These are phyloP conservation scores for Calycopis cecrops DNA, from an alignment of 1,140 invertebrate genomes.

Conservation along the genomic window DNA sequence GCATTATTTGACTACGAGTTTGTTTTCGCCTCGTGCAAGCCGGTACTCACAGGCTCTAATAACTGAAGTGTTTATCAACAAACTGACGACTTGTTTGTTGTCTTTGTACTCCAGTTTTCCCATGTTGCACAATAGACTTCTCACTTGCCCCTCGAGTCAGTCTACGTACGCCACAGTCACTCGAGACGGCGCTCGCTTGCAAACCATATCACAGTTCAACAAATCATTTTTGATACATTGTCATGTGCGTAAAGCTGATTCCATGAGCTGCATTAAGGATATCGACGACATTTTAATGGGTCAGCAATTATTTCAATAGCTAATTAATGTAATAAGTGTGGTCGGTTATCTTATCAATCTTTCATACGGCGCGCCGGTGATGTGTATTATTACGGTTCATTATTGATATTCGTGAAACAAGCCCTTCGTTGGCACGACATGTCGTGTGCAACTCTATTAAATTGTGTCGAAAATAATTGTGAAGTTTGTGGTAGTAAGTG, in stretches of 20 bases:
- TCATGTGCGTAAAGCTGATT: slow-evolving; percentile 13
- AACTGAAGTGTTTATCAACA: slow-evolving; percentile 31
- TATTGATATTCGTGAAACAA: background rate
- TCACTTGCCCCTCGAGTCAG: slow-evolving; percentile 40
- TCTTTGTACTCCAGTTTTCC: slow-evolving; percentile 61
- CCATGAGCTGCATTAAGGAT: slow-evolving; percentile 45
- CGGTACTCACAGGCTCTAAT: background rate
- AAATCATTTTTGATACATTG: slow-evolving; percentile 14
- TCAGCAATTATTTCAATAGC: slow-evolving; percentile 33
- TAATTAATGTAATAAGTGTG: slow-evolving; percentile 21
- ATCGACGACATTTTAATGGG: slow-evolving; percentile 45
- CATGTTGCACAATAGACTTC: slow-evolving; percentile 64
- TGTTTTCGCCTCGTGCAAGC: background rate
- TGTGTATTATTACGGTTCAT: background rate
- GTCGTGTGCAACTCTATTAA: slow-evolving; percentile 26
- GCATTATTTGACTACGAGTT: background rate
- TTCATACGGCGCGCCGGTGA: slow-evolving; percentile 23
- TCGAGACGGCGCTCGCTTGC: slow-evolving; percentile 44
- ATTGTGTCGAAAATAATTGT: slow-evolving; percentile 25
- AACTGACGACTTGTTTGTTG: slow-evolving; percentile 38
- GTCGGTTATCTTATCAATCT: slow-evolving; percentile 51
- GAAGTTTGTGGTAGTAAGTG: slow-evolving; percentile 29
- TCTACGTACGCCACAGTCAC: slow-evolving; percentile 47
- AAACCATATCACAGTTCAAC: slow-evolving; percentile 22
- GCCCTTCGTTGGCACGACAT: slow-evolving; percentile 17